Conservation (phyloP, 2,888 invertebrate species). For the Mimachlamys varia region DNA sequence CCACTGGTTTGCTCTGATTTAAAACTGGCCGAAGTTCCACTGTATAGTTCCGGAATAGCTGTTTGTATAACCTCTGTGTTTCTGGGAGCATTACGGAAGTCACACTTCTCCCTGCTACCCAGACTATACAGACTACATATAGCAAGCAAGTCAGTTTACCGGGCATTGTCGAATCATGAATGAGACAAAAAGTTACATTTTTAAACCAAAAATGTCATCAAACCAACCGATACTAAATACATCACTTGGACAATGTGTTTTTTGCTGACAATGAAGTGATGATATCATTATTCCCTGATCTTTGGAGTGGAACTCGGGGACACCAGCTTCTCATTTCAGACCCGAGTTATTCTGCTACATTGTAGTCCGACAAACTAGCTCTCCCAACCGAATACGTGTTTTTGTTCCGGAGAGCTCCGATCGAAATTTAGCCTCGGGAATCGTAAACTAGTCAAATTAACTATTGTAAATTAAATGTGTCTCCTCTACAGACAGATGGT, state of each 20-base stretch:
- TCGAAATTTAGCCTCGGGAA: background rate
- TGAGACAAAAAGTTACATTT: background rate
- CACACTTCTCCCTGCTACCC: background rate
- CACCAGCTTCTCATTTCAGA: too few species aligned
- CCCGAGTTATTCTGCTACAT: too few species aligned
- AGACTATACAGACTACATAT: background rate
- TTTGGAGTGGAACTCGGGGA: background rate
- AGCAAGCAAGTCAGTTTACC: background rate
- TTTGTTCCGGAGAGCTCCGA: background rate
- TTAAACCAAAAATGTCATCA: background rate
- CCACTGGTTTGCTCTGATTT: slow-evolving; percentile 39
- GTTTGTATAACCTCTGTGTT: background rate
- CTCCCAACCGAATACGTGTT: background rate
- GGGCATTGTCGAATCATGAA: background rate
- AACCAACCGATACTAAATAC: background rate
- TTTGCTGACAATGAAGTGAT: too few species aligned
- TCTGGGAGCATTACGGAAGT: background rate
- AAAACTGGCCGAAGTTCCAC: slow-evolving; percentile 41
- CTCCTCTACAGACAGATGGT: background rate
- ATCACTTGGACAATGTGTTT: background rate
- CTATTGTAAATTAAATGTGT: background rate
- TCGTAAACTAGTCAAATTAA: background rate
- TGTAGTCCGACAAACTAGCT: too few species aligned
- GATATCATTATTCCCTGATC: background rate
- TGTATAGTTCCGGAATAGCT: slow-evolving; percentile 38